A percentile compares a stretch with the other conserved stretches of the same genome.
phyloP scores from a whole-genome alignment of 2,113 vertebrate genomes.

The Catagonus wagneri region DNA sequence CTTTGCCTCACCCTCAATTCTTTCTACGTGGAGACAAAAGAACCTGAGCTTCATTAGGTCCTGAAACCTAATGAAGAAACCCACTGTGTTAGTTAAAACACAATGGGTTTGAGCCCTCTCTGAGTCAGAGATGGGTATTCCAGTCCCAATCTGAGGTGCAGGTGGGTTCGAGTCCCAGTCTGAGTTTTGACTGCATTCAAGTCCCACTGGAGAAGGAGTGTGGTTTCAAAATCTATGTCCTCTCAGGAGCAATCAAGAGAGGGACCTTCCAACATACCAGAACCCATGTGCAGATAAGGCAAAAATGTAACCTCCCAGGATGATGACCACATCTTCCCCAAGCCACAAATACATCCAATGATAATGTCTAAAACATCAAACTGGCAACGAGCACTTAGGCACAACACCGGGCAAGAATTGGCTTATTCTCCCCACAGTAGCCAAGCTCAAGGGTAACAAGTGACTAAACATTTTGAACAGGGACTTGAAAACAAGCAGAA shows the following conservation, averaged over 20 bases:
- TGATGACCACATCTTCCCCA: not conserved
- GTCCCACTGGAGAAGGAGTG: too few relatives aligned
- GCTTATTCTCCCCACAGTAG: not conserved
- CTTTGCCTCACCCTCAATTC: too few relatives aligned
- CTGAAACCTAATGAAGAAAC: too few relatives aligned
- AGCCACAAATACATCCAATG: not conserved
- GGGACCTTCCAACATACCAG: not conserved
- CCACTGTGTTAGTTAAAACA: too few relatives aligned
- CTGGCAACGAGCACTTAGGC: not conserved
- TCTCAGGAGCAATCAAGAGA: not conserved
- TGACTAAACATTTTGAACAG: too few relatives aligned
- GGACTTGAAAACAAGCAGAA: not conserved
- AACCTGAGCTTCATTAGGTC: too few relatives aligned
- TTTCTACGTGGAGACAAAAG: too few relatives aligned
- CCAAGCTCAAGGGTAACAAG: not conserved
- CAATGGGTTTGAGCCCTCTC: too few relatives aligned
- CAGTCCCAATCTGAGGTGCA: too few relatives aligned
- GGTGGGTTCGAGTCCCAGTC: too few relatives aligned
- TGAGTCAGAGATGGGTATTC: too few relatives aligned
- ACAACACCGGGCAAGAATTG: not conserved
- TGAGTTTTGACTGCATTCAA: too few relatives aligned
- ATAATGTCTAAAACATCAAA: not conserved
- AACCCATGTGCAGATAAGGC: not conserved
- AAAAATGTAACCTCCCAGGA: not conserved
- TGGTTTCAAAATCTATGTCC: not conserved